These are phyloP conservation scores for Athene cunicularia DNA, from an alignment of 2,113 vertebrate species.

Conservation along the genomic window DNA sequence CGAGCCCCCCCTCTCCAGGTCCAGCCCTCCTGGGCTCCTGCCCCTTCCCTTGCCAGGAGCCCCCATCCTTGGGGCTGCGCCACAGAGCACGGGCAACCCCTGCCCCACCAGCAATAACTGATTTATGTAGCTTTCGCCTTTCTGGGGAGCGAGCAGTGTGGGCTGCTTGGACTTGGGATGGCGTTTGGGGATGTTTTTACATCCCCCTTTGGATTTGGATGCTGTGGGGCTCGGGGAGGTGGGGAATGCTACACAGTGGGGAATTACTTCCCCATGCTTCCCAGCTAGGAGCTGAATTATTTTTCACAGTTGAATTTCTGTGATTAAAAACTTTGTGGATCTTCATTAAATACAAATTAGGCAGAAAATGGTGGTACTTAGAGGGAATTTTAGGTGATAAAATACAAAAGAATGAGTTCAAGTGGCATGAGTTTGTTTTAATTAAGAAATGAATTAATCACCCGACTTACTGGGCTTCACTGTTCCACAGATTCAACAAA, in stretches of 20 bases:
- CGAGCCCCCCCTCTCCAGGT: not conserved
- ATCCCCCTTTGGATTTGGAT: not conserved
- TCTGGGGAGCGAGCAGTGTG: accelerated
- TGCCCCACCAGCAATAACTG: not conserved
- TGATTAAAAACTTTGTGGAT: constrained; percentile 85
- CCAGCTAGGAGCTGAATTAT: constrained; percentile 51
- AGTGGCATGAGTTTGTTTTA: constrained; percentile 85
- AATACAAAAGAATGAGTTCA: constrained; percentile 85
- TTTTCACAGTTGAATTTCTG: constrained; percentile 78
- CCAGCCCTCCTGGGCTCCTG: not conserved
- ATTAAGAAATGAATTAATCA: constrained; percentile 86
- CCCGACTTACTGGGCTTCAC: constrained; percentile 73
- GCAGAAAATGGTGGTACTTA: constrained; percentile 83
- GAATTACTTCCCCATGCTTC: not conserved
- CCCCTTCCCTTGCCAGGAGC: not conserved
- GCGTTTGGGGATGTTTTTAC: not conserved
- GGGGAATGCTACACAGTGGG: not conserved
- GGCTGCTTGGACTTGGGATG: not conserved
- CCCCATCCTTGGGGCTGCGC: not conserved
- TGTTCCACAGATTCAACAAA: constrained; percentile 94
- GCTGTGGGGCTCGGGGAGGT: not conserved
- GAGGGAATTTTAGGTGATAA: constrained; percentile 82
- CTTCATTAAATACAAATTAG: constrained; percentile 86
- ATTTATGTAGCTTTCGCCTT: not conserved
- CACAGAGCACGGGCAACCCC: accelerated